Evolutionary conservation across 2,797 vertebrate species (phyloP).

Genomic region (Pempheris klunzingeri): DNA sequence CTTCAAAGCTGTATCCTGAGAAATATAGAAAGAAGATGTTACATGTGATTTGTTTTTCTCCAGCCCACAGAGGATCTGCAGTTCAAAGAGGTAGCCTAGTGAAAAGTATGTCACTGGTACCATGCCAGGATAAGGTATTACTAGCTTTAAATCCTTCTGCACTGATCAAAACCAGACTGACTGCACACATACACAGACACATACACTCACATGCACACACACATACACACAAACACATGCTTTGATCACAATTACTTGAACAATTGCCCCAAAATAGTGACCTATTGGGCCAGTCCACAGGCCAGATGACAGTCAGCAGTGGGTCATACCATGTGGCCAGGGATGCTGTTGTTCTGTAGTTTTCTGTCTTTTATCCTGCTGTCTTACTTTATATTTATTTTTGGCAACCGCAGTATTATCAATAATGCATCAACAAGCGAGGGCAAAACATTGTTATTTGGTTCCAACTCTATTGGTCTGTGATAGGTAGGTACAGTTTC

Average conservation of each 20-base stretch:
- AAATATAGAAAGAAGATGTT: conserved; percentile 49
- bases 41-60: conserved; percentile 39
- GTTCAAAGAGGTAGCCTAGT: conserved; percentile 70
- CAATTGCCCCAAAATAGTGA: conserved; percentile 48
- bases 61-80: conserved; percentile 42
- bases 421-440: conserved; percentile 53
- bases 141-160: conserved; percentile 75
- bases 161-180: conserved; percentile 73
- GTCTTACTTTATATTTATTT: conserved; percentile 16
- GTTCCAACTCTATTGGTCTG: background rate
- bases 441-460: conserved; percentile 2
- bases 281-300: conserved; percentile 42
- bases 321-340: conserved; percentile 32
- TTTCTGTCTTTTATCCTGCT: conserved; percentile 2
- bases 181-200: conserved; percentile 11
- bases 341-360: conserved; percentile 3
- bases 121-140: conserved; percentile 77
- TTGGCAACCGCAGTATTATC: conserved; percentile 27
- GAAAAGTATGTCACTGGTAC: conserved; percentile 80
- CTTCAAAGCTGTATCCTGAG: conserved; percentile 31
- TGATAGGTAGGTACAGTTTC: background rate
- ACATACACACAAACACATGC: conserved; percentile 25
- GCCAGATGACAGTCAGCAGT: conserved; percentile 47
- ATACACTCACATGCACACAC: conserved; percentile 16
- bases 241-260: conserved; percentile 59